Evolutionary conservation across 2,888 invertebrate species (phyloP), one percentile per base, ranked within the genome.

Genomic region (Listrodromus nycthemerus): DNA sequence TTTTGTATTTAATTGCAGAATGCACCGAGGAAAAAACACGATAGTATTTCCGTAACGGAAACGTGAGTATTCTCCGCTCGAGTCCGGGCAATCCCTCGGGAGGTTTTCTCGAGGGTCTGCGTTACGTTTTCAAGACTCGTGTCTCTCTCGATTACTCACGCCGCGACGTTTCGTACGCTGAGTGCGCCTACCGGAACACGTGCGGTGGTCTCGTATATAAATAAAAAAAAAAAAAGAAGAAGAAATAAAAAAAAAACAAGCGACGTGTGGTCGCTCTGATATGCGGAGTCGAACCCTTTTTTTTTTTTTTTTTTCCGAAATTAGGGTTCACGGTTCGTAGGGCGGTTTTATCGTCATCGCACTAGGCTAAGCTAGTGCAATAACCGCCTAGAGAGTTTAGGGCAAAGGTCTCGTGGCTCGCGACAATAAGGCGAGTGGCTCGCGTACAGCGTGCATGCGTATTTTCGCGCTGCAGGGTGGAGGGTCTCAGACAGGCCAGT

Each of bases 1-100:
- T 24, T 55, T 55, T 55, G 1, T 27, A 61, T 30, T 30, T 13
- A 1, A 61, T 61, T n/a, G 27, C 1, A 1, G 19, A 71, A 76
- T 81, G 55, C 30, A 52, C 37, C 27, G 67, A 8, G 16, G 30
- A 21, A 37, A 41, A 45, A 24, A 5, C 16, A 3, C 41, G 52
- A 52, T 55, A 27, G 19, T 87, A 88, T 89, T 89, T 88, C 86
- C 75, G 88, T 89, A 88, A 88, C 88, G 89, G 87, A 88, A 89
- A 80, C 82, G 50, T 10, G 58, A 45, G 55, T 16, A 19, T 50
- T 27, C 48, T 65, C 41, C 45, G 58, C 10, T 63, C 55, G 30
- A 37, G 58, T 81, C 67, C 50, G 55, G 48, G 52, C 71, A 67
- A 27, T 78, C 76, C 52, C 75, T 21, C 37, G 69, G 67, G 83